phyloP scores from a whole-genome alignment of 2,888 invertebrate genomes.

The Acanthosepion pharaonis region DNA sequence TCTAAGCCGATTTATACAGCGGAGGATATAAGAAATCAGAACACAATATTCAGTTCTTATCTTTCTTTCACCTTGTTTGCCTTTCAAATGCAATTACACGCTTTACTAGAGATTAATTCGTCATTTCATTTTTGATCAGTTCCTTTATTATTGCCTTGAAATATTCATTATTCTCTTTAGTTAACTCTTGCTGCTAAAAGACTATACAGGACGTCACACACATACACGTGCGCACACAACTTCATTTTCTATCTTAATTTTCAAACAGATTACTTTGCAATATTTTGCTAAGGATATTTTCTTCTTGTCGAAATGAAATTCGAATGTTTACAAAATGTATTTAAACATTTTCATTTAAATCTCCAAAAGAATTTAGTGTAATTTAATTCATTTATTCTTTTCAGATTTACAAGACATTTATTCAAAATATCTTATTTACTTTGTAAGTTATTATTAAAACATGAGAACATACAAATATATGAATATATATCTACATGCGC shows the following conservation, averaged over 20 bases:
- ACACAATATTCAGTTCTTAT: neutral
- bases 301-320: neutral
- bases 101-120: neutral
- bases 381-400: neutral
- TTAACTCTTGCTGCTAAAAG: neutral
- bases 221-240: neutral
- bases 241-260: neutral
- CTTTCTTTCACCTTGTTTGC: neutral
- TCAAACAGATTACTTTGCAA: neutral
- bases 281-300: neutral
- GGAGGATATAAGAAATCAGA: neutral
- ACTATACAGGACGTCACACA: neutral
- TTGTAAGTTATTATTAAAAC: neutral
- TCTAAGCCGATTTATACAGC: neutral
- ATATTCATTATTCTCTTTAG: neutral
- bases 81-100: constrained; percentile 20
- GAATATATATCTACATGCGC: neutral
- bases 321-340: too few relatives aligned
- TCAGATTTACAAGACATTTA: neutral
- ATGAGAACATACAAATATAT: neutral
- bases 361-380: neutral
- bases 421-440: neutral
- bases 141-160: neutral
- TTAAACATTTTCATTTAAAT: neutral
- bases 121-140: neutral